Conservation (phyloP, 2,888 invertebrate species). For the Caenorhabditis afra region DNA sequence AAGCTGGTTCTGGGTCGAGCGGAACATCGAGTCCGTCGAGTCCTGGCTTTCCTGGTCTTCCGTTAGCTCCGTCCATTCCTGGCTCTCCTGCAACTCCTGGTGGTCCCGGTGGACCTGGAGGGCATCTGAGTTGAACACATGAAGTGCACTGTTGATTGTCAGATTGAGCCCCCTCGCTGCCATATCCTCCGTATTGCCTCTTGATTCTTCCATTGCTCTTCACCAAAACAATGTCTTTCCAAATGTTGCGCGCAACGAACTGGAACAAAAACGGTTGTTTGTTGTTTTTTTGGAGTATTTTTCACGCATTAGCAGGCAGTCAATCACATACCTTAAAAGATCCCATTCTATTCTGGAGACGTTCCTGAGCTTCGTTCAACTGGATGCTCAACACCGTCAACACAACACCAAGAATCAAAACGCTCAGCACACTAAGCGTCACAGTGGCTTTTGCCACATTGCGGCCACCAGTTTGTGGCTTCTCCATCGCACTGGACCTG, state of each 20-base stretch:
- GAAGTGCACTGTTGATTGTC: slow-evolving; percentile 77
- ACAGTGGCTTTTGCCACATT: slow-evolving; percentile 61
- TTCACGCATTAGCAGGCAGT: slow-evolving; percentile 38
- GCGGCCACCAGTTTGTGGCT: slow-evolving; percentile 40
- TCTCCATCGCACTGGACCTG: slow-evolving; percentile 40
- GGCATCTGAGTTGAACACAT: slow-evolving; percentile 79
- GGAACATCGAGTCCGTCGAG: slow-evolving; percentile 80
- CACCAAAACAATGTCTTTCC: slow-evolving; percentile 78
- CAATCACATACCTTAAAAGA: slow-evolving; percentile 72
- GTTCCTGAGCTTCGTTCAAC: slow-evolving; percentile 74
- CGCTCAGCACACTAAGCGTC: slow-evolving; percentile 71
- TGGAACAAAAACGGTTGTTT: slow-evolving; percentile 61
- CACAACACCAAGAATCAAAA: slow-evolving; percentile 68
- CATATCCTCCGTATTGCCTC: slow-evolving; percentile 72
- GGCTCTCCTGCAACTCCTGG: slow-evolving; percentile 78
- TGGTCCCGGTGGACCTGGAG: slow-evolving; percentile 80
- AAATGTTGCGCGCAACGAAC: slow-evolving; percentile 77
- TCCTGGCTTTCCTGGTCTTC: slow-evolving; percentile 77
- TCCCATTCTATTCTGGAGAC: slow-evolving; percentile 76
- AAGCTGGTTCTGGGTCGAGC: slow-evolving; percentile 80
- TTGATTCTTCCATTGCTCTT: slow-evolving; percentile 70
- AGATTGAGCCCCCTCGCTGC: slow-evolving; percentile 46
- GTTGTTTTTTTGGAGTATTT: slow-evolving; percentile 10
- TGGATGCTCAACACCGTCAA: slow-evolving; percentile 73
- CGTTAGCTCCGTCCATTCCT: slow-evolving; percentile 70